Percentiles rank a stretch among this genome's conserved stretches.
These are phyloP conservation scores for Mus minutoides DNA, from an alignment of 2,797 vertebrate species.

Conservation along the genomic window DNA sequence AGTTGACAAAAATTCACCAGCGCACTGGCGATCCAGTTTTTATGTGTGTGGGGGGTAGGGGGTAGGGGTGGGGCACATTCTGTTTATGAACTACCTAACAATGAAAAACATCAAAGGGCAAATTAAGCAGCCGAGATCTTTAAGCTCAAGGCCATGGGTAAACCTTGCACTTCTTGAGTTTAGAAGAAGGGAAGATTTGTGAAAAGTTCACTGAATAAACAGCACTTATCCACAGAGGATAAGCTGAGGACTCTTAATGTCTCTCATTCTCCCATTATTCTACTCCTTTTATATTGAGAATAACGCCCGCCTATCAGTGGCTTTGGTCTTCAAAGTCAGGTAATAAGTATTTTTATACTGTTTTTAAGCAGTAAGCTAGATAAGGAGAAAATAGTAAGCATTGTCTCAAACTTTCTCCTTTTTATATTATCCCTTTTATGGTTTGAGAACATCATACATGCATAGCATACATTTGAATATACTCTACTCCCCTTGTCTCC, in stretches of 20 bases:
- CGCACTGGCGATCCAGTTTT: neutral
- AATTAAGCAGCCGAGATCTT: neutral
- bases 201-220: neutral
- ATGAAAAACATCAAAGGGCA: neutral
- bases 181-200: neutral
- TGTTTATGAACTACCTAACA: neutral
- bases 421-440: neutral
- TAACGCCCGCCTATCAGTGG: too few species aligned
- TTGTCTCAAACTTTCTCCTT: conserved; percentile 5
- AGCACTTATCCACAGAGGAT: neutral
- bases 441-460: neutral
- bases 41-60: neutral
- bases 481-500: neutral
- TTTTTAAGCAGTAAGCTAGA: neutral
- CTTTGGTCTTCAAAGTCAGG: neutral
- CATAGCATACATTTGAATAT: neutral
- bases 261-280: too few species aligned
- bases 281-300: neutral
- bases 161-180: neutral
- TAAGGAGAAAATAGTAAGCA: neutral
- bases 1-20: neutral
- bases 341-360: neutral
- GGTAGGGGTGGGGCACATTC: conserved; percentile 8
- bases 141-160: conserved; percentile 13
- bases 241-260: neutral